Conservation (phyloP, 2,797 vertebrate species). For the Spinus pinus region DNA sequence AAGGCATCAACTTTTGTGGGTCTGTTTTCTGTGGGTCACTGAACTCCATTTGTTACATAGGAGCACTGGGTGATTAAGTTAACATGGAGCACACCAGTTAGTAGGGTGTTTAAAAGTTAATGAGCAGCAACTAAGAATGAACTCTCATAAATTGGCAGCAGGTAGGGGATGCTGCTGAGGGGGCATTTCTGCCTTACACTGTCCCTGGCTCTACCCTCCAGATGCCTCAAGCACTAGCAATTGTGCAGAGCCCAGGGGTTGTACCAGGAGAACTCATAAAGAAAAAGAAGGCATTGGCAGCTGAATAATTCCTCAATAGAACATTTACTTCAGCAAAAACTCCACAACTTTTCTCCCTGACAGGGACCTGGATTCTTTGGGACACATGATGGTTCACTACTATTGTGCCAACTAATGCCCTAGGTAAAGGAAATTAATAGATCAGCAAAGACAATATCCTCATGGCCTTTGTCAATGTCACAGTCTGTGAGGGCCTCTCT, state of each 20-base stretch:
- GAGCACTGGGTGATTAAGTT: not conserved
- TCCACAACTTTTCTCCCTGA: not conserved
- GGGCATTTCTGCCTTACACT: not conserved
- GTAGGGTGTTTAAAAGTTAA: not conserved
- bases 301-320: not conserved
- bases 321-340: not conserved
- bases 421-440: not conserved
- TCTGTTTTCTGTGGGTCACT: rapidly evolving
- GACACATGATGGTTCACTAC: not conserved
- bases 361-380: not conserved
- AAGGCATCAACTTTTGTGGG: not conserved
- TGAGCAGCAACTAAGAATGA: not conserved
- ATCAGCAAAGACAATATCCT: not conserved
- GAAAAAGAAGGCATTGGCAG: not conserved
- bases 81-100: not conserved
- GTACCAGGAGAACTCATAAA: not conserved
- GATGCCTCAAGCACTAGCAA: not conserved
- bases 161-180: not conserved
- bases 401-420: not conserved
- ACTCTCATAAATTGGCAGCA: not conserved
- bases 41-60: not conserved
- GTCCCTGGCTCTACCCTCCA: not conserved
- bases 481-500: not conserved
- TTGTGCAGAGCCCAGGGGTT: not conserved
- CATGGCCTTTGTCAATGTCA: not conserved